A percentile compares a stretch with the other conserved stretches of the same genome.
Conservation (phyloP, 2,797 vertebrate genomes). For the Myotis pilosus region DNA sequence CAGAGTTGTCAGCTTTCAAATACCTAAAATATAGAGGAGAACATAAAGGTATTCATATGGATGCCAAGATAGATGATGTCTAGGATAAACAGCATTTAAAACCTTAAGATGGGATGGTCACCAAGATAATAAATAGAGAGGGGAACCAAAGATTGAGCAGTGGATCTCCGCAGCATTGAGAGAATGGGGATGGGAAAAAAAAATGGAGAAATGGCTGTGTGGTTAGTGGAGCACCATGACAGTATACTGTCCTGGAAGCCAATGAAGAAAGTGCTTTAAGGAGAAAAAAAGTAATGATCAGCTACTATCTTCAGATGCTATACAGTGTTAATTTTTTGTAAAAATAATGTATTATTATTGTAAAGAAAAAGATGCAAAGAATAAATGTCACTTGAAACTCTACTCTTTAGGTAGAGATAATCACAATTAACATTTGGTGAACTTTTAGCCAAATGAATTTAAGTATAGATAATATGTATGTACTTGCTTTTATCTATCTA, state of each 20-base stretch:
- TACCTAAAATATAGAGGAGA: not conserved
- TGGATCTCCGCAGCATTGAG: not conserved
- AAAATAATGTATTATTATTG: not conserved
- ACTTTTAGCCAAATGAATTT: not conserved
- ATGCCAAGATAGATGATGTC: not conserved
- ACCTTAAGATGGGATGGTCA: not conserved
- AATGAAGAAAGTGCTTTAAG: not conserved
- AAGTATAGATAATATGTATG: not conserved
- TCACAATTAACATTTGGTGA: not conserved
- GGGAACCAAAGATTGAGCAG: not conserved
- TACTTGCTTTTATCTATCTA: not conserved
- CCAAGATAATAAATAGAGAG: not conserved
- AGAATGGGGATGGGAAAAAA: not conserved
- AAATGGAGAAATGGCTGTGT: not conserved
- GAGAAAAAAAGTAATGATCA: not conserved
- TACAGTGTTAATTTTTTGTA: not conserved
- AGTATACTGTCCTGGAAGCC: not conserved
- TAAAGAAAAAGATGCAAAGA: not conserved
- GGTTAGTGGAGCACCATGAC: not conserved
- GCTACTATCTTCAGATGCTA: not conserved
- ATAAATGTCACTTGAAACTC: conserved; percentile 22
- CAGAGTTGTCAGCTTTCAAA: not conserved
- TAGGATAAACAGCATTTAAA: not conserved
- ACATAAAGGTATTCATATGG: not conserved
- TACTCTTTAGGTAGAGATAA: conserved; percentile 5